Percentiles rank a stretch among this genome's conserved stretches.
phyloP scores from a whole-genome alignment of 2,113 vertebrate species.

The Marmota monax region DNA sequence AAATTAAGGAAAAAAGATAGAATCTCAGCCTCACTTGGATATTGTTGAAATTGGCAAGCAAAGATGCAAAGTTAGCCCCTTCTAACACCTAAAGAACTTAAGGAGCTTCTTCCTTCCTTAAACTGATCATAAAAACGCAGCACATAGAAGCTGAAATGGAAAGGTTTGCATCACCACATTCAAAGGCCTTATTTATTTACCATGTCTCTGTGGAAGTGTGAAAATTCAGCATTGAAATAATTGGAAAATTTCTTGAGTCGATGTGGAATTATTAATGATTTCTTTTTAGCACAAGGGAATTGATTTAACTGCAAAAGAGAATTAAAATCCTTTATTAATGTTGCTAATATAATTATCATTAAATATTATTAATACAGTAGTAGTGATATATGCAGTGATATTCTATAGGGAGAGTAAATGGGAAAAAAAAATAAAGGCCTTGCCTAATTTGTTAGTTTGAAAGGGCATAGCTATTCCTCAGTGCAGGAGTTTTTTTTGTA shows the following conservation, averaged over 20 bases:
- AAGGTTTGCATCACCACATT: background rate
- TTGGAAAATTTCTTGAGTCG: slow-evolving; percentile 63
- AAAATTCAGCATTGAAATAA: slow-evolving; percentile 72
- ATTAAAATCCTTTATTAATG: slow-evolving; percentile 75
- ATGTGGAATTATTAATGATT: slow-evolving; percentile 74
- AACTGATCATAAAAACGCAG: background rate
- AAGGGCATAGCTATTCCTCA: slow-evolving; percentile 43
- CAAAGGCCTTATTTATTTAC: slow-evolving; percentile 61
- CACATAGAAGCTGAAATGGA: background rate
- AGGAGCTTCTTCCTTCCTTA: background rate
- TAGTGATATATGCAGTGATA: slow-evolving; percentile 50
- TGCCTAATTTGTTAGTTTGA: slow-evolving; percentile 57
- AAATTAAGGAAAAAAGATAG: background rate
- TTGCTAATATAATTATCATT: slow-evolving; percentile 72
- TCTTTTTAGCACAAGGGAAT: slow-evolving; percentile 71
- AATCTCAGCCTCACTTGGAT: background rate
- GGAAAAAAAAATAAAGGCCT: slow-evolving; percentile 30
- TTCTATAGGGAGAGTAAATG: slow-evolving; percentile 54
- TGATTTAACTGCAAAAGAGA: slow-evolving; percentile 70
- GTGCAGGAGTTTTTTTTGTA: slow-evolving; percentile 62
- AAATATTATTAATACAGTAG: slow-evolving; percentile 72
- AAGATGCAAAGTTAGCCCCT: background rate
- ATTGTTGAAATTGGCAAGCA: background rate
- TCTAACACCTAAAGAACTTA: background rate
- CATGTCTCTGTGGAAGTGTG: slow-evolving; percentile 26